Conservation (phyloP, 2,797 vertebrate species). For the Acomys russatus region DNA sequence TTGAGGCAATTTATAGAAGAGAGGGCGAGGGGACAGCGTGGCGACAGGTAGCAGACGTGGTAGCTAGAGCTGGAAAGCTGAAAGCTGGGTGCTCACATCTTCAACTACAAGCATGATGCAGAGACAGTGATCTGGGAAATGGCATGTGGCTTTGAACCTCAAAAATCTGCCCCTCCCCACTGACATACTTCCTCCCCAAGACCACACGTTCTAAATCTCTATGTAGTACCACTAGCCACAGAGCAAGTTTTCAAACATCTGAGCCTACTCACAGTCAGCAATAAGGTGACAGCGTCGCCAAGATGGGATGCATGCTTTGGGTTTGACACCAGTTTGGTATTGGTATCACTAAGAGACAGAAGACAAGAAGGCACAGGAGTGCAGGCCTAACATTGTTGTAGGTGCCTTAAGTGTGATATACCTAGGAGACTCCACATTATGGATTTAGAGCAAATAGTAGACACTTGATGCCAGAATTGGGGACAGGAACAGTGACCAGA, state of each 20-base stretch:
- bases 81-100: not conserved
- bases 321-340: not conserved
- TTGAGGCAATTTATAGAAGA: not conserved
- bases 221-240: no score
- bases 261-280: not conserved
- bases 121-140: not conserved
- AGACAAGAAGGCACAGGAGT: not conserved
- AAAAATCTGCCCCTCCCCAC: not conserved
- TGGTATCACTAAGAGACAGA: conserved; percentile 11
- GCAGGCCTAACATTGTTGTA: not conserved
- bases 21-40: no score
- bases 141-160: not conserved
- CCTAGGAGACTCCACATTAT: not conserved
- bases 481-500: not conserved
- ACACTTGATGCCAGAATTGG: not conserved
- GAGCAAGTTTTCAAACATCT: not conserved
- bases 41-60: not conserved
- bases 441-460: not conserved
- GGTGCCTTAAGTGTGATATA: not conserved
- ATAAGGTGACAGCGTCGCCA: not conserved
- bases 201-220: not conserved
- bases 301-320: not conserved
- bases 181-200: not conserved
- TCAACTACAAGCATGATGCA: not conserved
- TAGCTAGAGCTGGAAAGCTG: not conserved